A percentile compares a stretch with the other conserved stretches of the same genome.
Evolutionary conservation across 2,113 vertebrate genomes (phyloP).

Genomic region (Brachionichthys hirsutus): DNA sequence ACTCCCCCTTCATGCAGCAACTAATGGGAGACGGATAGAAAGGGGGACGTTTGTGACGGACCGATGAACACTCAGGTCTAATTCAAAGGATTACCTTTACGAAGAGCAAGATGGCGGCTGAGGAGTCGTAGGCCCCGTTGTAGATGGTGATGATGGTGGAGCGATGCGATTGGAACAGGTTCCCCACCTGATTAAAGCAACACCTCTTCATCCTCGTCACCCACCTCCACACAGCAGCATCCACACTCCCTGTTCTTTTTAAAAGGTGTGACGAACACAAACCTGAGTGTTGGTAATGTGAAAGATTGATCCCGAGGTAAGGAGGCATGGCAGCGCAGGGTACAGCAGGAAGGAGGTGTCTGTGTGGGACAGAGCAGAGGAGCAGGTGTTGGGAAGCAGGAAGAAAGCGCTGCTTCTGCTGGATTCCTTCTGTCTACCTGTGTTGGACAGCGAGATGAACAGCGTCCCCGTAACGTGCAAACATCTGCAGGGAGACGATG

Average conservation of each 20-base stretch:
- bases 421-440: background rate
- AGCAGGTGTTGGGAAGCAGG: background rate
- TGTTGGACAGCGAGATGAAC: constrained; percentile 1
- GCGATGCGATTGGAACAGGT: constrained; percentile 31
- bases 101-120: constrained; percentile 25
- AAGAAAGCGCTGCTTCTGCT: background rate
- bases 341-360: constrained; percentile 27
- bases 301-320: constrained; percentile 12
- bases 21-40: background rate
- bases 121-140: constrained; percentile 31
- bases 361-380: background rate
- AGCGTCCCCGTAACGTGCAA: constrained; percentile 20
- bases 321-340: constrained; percentile 23
- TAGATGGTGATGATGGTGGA: constrained; percentile 35
- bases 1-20: constrained; percentile 26
- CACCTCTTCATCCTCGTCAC: too few species aligned
- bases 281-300: constrained; percentile 33
- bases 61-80: background rate
- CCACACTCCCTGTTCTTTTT: too few species aligned
- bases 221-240: too few species aligned
- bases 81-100: constrained; percentile 17
- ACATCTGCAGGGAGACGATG: constrained; percentile 10
- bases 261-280: background rate
- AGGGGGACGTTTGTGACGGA: background rate
- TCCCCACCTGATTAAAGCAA: constrained; percentile 17